Percentiles rank a stretch among this genome's conserved stretches.
Evolutionary conservation across 2,888 invertebrate species (phyloP).

Genomic region (Rhagophthalmus giganteus): DNA sequence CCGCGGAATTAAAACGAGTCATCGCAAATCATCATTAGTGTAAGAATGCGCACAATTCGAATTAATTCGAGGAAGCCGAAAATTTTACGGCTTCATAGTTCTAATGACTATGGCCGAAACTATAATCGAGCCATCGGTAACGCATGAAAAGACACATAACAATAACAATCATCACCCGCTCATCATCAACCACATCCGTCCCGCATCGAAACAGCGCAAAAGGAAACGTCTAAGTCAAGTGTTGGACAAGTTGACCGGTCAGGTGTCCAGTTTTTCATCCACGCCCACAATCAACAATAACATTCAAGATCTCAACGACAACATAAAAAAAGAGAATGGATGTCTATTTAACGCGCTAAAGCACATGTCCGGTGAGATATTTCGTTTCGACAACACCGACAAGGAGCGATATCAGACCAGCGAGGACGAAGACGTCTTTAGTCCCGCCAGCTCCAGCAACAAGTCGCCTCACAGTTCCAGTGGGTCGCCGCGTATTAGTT

Average conservation of each 20-base stretch:
- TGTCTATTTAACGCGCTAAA: slow-evolving; percentile 46
- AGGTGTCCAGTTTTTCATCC: slow-evolving; percentile 44
- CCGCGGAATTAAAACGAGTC: no score
- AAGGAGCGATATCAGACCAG: slow-evolving; percentile 53
- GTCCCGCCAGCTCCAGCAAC: slow-evolving; percentile 61
- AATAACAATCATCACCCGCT: slow-evolving; percentile 66
- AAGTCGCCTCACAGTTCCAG: slow-evolving; percentile 61
- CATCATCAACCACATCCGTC: slow-evolving; percentile 64
- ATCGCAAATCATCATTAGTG: no score
- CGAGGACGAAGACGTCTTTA: slow-evolving; percentile 64
- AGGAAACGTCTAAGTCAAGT: slow-evolving; percentile 79
- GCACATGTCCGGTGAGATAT: slow-evolving; percentile 55
- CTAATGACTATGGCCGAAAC: slow-evolving; percentile 76
- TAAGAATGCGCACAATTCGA: background rate
- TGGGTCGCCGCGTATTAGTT: slow-evolving; percentile 60
- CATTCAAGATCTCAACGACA: slow-evolving; percentile 52
- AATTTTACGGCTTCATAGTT: slow-evolving; percentile 60
- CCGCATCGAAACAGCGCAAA: slow-evolving; percentile 71
- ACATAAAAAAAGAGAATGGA: slow-evolving; percentile 44
- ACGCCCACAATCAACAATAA: slow-evolving; percentile 57
- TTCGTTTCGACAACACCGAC: slow-evolving; percentile 58
- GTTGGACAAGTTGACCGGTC: slow-evolving; percentile 71
- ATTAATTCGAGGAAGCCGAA: slow-evolving; percentile 53
- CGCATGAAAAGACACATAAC: slow-evolving; percentile 56
- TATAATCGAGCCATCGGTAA: slow-evolving; percentile 60